Evolutionary conservation across 2,113 vertebrate species (phyloP).

Genomic region (Mellivora capensis): DNA sequence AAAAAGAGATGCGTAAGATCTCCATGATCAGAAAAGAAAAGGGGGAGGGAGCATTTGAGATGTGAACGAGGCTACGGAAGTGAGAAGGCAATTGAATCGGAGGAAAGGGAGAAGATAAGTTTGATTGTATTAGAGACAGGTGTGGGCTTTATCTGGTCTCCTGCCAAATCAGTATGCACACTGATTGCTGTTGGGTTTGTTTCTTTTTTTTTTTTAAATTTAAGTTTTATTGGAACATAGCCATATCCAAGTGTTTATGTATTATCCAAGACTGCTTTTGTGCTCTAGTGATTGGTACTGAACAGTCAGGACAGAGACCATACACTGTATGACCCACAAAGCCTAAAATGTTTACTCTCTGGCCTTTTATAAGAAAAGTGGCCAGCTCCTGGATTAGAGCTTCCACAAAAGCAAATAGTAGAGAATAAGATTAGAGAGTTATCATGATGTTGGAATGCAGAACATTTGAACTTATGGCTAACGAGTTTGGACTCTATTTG

Average conservation of each 20-base stretch:
- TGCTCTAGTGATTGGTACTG: not conserved
- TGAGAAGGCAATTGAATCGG: not conserved
- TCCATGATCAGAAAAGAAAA: not conserved
- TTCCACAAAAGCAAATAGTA: not conserved
- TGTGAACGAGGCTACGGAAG: not conserved
- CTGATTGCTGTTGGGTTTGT: not conserved
- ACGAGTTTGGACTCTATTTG: not conserved
- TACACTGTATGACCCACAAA: not conserved
- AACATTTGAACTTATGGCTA: not conserved
- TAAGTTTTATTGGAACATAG: not conserved
- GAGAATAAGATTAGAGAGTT: not conserved
- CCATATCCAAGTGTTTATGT: not conserved
- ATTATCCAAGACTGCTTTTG: not conserved
- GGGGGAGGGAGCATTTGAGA: not conserved
- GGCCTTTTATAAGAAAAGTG: not conserved
- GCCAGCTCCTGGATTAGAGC: not conserved
- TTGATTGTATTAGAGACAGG: not conserved
- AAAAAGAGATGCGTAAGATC: not conserved
- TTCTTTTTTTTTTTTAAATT: not conserved
- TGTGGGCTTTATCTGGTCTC: not conserved
- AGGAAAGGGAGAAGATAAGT: not conserved
- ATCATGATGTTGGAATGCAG: not conserved
- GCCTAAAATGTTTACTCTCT: not conserved
- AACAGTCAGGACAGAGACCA: not conserved
- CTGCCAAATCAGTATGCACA: not conserved